phyloP scores from a whole-genome alignment of 2,797 vertebrate genomes.

The Sarcoramphus papa region DNA sequence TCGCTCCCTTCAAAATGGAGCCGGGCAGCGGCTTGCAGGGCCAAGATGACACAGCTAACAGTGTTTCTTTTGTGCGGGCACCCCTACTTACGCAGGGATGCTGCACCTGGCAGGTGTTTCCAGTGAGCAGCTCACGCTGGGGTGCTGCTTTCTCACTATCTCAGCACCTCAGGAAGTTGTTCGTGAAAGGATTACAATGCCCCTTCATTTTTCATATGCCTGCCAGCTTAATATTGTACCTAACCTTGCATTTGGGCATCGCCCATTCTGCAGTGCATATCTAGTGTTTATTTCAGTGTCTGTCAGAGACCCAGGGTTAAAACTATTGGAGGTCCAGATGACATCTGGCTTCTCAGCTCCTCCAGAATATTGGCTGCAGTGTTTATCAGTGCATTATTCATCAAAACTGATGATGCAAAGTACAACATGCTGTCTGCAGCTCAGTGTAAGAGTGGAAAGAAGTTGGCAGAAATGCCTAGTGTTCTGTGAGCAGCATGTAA shows the following conservation, averaged over 20 bases:
- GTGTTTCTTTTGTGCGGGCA: not conserved
- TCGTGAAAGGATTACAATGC: not conserved
- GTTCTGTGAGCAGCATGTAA: conserved; percentile 80
- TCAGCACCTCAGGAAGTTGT: not conserved
- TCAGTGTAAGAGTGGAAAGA: conserved; percentile 71
- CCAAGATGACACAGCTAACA: not conserved
- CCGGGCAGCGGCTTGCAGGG: not conserved
- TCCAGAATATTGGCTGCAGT: conserved; percentile 78
- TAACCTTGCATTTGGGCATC: conserved; percentile 23
- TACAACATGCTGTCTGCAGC: conserved; percentile 80
- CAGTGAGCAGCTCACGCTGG: not conserved
- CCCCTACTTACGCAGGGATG: not conserved
- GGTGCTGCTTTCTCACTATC: not conserved
- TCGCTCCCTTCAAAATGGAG: not conserved
- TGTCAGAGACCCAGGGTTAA: conserved; percentile 78
- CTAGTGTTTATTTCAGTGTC: conserved; percentile 63
- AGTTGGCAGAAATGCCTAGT: conserved; percentile 79
- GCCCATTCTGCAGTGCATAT: not conserved
- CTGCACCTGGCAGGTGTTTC: not conserved
- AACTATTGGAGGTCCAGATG: conserved; percentile 78
- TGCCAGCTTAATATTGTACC: not conserved
- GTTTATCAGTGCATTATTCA: conserved; percentile 83
- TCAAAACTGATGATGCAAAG: conserved; percentile 84
- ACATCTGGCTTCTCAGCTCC: conserved; percentile 81
- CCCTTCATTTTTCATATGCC: not conserved